Evolutionary conservation across 2,113 vertebrate genomes (phyloP), one percentile per base, ranked within the genome.

Genomic region (Romanogobio albipinnatus): DNA sequence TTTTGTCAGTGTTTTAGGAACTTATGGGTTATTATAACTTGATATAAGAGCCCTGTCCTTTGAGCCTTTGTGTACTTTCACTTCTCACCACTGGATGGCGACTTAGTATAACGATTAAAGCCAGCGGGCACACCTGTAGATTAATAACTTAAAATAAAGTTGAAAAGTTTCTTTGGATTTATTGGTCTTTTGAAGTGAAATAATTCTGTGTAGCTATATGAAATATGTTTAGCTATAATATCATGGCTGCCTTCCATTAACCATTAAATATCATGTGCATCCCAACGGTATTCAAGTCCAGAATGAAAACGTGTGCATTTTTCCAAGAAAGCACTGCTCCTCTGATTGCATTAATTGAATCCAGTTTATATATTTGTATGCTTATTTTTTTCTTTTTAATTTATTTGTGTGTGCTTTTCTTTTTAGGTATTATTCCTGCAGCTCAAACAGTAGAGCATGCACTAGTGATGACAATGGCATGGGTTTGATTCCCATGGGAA

Each of bases 61-160:
- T 62, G 58, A 45, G 36, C 13, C 5, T 45, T 43, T n/a, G 4
- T 79, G 58, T 80, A 47, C 7, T 29, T 84, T 9, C 26, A 39
- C 9, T 39, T 66, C 14, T 22, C 15, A 39, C 82, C 73, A 76
- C 82, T 66, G 33, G 82, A 39, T 47, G 82, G 82, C 36, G 82
- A 64, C 39, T 47, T 24, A 9, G 58, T 26, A 80, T 47, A 26
- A 64, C 13, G 11, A 45, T 62, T 61, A 14, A 61, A 10, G 19
- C 24, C 1, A 56, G 17, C 2, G 15, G 2, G 10, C 75, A 76
- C 2, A 36, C 10, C 15, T 73, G 70, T 73, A 58, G 3, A 10
- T 56, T 9, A 53, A 19, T 33, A 33, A 76, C 29, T 39, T 39
- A 39, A 5, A 39, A 39, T 39, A 39, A 39, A 39, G 36, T 4